Percentiles rank a stretch among this genome's conserved stretches.
phyloP scores from a whole-genome alignment of 2,797 vertebrate species.

The Enteromius treurensis region DNA sequence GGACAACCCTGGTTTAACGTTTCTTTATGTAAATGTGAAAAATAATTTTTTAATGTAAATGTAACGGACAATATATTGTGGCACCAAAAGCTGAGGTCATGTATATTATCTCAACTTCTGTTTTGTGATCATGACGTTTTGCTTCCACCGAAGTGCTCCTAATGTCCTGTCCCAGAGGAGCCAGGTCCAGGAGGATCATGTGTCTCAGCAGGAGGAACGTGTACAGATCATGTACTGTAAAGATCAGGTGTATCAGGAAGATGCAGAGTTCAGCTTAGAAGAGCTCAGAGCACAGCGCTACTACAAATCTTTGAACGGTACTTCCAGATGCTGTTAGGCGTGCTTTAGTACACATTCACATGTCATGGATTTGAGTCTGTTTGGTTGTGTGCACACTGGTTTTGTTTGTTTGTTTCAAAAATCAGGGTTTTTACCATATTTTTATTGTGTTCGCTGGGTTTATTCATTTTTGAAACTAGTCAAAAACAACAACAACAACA shows the following conservation, averaged over 20 bases:
- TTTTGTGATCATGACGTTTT: background rate
- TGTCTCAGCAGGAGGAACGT: conserved; percentile 49
- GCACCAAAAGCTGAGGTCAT: no score
- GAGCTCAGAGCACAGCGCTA: conserved; percentile 84
- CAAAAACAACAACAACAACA: no score
- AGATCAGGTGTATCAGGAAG: conserved; percentile 78
- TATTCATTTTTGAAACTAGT: no score
- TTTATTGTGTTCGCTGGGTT: no score
- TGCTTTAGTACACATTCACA: background rate
- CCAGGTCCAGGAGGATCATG: conserved; percentile 62
- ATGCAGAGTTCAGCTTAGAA: conserved; percentile 83
- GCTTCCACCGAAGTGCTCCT: background rate
- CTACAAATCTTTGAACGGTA: conserved; percentile 33
- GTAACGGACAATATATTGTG: no score
- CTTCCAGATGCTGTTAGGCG: background rate
- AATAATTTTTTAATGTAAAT: no score
- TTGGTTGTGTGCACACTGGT: background rate
- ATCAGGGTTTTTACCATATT: no score
- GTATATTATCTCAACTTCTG: background rate
- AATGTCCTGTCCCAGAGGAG: background rate
- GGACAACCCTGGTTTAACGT: no score
- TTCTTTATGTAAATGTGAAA: no score
- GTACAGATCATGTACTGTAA: conserved; percentile 81
- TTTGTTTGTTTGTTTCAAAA: no score
- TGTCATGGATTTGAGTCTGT: background rate